Base-by-base conservation (phyloP, 1,140 invertebrate genomes). In the Dreissena rostriformis region DNA sequence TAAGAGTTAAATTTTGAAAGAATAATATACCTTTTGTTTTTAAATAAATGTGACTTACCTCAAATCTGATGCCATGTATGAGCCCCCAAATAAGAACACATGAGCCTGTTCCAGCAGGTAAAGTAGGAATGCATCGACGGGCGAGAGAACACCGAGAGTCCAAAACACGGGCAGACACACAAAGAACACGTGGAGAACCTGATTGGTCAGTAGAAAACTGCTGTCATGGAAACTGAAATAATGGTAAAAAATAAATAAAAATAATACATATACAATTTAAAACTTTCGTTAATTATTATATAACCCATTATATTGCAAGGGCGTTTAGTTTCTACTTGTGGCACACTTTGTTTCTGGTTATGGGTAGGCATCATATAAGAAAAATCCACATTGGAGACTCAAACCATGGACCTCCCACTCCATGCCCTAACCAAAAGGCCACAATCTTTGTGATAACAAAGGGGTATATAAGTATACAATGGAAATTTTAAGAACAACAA, bases 81-180 rank as follows among this genome's bases (percentile, higher is more conserved):
- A 93, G 67, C 94, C 93, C 66, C 94, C 94, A 68, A 93, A 90
- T 57, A 92, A 81, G 76, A 91, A 88, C 14, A 94, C 91, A 76
- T 92, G 92, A 24, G 90, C 87, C 87, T 94, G 94, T 85, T 94
- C 94, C 11, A 90, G 70, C 17, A 93, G 66, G 93, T 94, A 94
- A 2, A 94, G 85, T 22, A 94, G 61, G n/a, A 94, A 89, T 10
- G 93, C 91, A 88, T 94, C 94, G 53, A 94, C 76, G 39, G 94
- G 94, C 52, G 94, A 93, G 15, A 94, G 84, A 19, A 94, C 81
- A 0, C 94, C 94, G 12, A 92, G 71, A 24, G 93, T 89, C 94
- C 94, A 95, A 10, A 94, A 82, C 10, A 94, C 53, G 26, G 94
- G 92, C 65, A 94, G 84, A 70, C 89, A 88, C 19, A 90, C 88